Percentiles rank a stretch among this genome's conserved stretches.
phyloP scores from a whole-genome alignment of 2,888 invertebrate species.

The Drosophila pullipes region DNA sequence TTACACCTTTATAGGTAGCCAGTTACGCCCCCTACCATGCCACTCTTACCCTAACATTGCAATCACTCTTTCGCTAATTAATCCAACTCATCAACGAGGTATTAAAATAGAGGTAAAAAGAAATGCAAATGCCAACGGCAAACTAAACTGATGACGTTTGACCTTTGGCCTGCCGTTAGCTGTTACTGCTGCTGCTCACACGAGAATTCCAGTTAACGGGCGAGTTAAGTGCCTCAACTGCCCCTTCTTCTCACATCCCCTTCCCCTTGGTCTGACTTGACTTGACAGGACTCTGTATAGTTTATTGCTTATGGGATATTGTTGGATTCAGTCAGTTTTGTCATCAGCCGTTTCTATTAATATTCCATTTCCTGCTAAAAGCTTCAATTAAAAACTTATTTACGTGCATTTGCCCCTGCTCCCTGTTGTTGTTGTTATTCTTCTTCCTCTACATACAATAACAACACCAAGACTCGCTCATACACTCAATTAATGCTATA shows the following conservation, averaged over 20 bases:
- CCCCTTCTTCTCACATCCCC: too few relatives aligned
- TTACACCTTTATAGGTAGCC: background rate
- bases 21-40: background rate
- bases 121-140: conserved; percentile 39
- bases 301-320: conserved; percentile 10
- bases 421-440: conserved; percentile 26
- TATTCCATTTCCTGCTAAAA: conserved; percentile 77
- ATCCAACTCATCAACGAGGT: conserved; percentile 39
- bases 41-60: background rate
- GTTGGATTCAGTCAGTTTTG: conserved; percentile 8
- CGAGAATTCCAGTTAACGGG: conserved; percentile 15
- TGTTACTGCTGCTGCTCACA: background rate
- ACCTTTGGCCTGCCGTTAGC: conserved; percentile 20
- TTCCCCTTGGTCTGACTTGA: background rate
- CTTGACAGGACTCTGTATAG: conserved; percentile 12
- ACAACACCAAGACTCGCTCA: conserved; percentile 13
- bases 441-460: conserved; percentile 5
- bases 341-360: conserved; percentile 60
- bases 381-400: conserved; percentile 75
- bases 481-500: conserved; percentile 52
- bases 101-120: conserved; percentile 15
- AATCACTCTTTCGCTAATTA: conserved; percentile 41
- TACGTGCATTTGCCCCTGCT: conserved; percentile 39
- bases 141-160: conserved; percentile 26
- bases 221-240: background rate